A percentile compares a stretch with the other conserved stretches of the same genome.
Conservation (phyloP, 2,797 vertebrate genomes). For the Coracias cyanogaster region DNA sequence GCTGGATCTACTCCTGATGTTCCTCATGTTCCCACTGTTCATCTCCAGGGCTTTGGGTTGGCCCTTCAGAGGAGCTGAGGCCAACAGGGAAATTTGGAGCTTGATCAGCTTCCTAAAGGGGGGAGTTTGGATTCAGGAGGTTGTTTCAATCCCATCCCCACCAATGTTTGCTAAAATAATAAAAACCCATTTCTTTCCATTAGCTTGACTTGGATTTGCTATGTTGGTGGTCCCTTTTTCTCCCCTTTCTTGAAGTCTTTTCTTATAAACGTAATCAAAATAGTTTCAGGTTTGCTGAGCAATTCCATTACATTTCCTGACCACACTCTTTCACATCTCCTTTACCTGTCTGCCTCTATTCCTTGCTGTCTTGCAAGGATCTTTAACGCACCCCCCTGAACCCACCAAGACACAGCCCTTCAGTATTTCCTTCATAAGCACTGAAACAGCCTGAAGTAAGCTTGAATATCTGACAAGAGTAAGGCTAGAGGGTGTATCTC, state of each 20-base stretch:
- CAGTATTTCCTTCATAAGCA: not conserved
- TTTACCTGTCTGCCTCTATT: not conserved
- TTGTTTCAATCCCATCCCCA: conserved; percentile 15
- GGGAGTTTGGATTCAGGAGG: not conserved
- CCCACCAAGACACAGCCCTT: not conserved
- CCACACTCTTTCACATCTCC: not conserved
- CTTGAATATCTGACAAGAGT: not conserved
- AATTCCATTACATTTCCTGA: not conserved
- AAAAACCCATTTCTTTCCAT: conserved; percentile 32
- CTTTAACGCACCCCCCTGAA: not conserved
- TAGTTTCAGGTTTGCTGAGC: not conserved
- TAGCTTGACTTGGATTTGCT: conserved; percentile 11
- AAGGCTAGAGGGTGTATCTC: not conserved
- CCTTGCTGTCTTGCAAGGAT: not conserved
- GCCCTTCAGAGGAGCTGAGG: conserved; percentile 29
- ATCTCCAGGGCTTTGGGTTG: conserved; percentile 42
- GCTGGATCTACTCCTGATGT: conserved; percentile 52
- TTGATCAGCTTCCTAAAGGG: conserved; percentile 23
- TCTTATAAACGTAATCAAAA: conserved; percentile 22
- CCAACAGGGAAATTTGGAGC: conserved; percentile 53
- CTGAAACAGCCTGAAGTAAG: not conserved
- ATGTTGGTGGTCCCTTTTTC: conserved; percentile 53
- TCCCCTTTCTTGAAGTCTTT: not conserved
- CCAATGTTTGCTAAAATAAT: conserved; percentile 44
- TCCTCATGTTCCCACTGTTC: conserved; percentile 43